Percentiles rank a stretch among this genome's conserved stretches.
Conservation (phyloP, 2,888 invertebrate genomes). For the Ryuthela nishihirai region DNA sequence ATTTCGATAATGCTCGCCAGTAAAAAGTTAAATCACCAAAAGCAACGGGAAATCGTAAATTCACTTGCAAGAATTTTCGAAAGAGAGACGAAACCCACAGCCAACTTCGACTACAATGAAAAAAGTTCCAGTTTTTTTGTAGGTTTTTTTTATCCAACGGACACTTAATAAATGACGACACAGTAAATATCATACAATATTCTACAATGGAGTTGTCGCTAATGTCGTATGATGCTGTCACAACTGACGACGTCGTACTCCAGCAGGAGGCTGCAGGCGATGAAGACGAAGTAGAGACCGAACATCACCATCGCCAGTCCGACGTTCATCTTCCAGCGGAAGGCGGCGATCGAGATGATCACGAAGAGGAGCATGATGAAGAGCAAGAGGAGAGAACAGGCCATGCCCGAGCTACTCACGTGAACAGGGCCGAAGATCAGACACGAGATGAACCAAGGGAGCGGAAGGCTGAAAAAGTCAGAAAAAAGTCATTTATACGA, state of each 20-base stretch:
- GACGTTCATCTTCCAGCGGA: constrained; percentile 97
- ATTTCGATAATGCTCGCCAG: too few relatives aligned
- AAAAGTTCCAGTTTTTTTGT: too few relatives aligned
- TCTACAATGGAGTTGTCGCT: too few relatives aligned
- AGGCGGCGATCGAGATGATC: constrained; percentile 88
- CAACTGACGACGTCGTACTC: constrained; percentile 67
- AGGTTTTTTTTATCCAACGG: too few relatives aligned
- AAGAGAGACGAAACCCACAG: too few relatives aligned
- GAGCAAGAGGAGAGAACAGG: constrained; percentile 94
- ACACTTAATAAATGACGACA: too few relatives aligned
- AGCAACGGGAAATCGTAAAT: too few relatives aligned
- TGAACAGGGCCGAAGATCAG: constrained; percentile 73
- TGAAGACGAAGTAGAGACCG: constrained; percentile 90
- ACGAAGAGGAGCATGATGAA: constrained; percentile 96
- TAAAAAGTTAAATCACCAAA: too few relatives aligned
- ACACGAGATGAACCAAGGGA: constrained; percentile 81
- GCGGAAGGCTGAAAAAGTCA: constrained; percentile 66
- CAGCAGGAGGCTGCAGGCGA: constrained; percentile 87
- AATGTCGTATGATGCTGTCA: constrained; percentile 27
- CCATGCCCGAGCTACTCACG: constrained; percentile 93
- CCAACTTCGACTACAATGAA: too few relatives aligned
- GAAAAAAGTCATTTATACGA: too few relatives aligned
- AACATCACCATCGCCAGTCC: constrained; percentile 95
- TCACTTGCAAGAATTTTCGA: too few relatives aligned
- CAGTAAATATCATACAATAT: too few relatives aligned